These are phyloP conservation scores for Zophobas morio DNA, from an alignment of 1,140 invertebrate genomes.

Conservation along the genomic window DNA sequence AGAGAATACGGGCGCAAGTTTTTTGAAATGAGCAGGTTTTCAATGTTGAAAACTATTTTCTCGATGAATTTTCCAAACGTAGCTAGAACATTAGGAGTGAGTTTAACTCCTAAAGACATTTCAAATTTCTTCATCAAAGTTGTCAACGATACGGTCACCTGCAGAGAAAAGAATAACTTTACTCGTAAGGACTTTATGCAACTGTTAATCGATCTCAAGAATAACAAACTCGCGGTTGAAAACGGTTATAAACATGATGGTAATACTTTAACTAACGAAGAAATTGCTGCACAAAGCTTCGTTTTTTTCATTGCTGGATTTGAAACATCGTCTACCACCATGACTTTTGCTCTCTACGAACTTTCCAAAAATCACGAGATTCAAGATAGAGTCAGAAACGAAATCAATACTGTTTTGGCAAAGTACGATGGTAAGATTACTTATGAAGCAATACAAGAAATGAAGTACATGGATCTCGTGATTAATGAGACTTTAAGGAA, in stretches of 20 bases:
- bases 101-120: slow-evolving; percentile 8
- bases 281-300: background rate
- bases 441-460: too few species aligned
- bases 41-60: background rate
- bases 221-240: background rate
- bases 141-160: background rate
- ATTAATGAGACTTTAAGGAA: too few species aligned
- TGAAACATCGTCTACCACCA: too few species aligned
- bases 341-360: too few species aligned
- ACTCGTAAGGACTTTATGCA: background rate
- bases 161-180: background rate
- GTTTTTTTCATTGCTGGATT: too few species aligned
- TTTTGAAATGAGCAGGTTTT: background rate
- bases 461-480: too few species aligned
- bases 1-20: background rate
- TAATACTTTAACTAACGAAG: background rate
- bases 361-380: too few species aligned
- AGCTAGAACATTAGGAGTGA: slow-evolving; percentile 17
- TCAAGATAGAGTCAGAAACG: too few species aligned
- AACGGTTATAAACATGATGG: background rate
- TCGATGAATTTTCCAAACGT: background rate
- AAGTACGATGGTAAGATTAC: too few species aligned
- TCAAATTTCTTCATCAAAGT: background rate
- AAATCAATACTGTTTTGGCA: too few species aligned
- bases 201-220: background rate